Base-by-base conservation (phyloP, 2,113 vertebrate genomes). In the Furnarius figulus region DNA sequence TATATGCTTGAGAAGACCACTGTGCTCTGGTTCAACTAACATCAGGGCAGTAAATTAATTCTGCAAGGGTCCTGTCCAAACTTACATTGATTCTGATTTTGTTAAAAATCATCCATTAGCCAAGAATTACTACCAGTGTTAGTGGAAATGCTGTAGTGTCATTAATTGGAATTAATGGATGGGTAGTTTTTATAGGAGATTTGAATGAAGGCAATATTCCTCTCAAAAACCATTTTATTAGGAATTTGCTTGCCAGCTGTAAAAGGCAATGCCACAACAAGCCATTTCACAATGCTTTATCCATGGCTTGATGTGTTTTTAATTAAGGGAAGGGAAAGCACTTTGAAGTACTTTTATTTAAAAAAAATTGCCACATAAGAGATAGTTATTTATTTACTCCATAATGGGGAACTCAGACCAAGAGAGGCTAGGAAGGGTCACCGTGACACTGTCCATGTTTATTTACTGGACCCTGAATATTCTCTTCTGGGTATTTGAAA, bases 91-190 rank as follows among this genome's bases (percentile, higher is more conserved):
- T 97, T 93, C 93, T 91, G 95, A 97, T 96, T 97, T 97, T 97
- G 97, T 90, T 97, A 93, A 97, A 96, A 98, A 96, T 95, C 95
- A 93, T 97, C 98, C 96, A 97, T 98, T 98, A 97, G 91, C 92
- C 92, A 95, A 98, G 97, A 98, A 96, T 97, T 98, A 98, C 97
- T 97, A 97, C 95, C 95, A 95, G 94, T 88, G 96, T 97, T 97
- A 96, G 93, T 96, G 93, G 95, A 97, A 97, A 97, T 78, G 94
- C 96, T 97, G 97, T 97, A 94, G 93, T 97, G 95, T 97, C 97
- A 97, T 98, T 98, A 98, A 98, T 97, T 97, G 98, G 97, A 98
- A 98, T 97, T 96, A 98, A 98, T 97, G 98, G 98, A 97, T 98
- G 97, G 97, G 87, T 97, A 97, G 97, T 97, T 98, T 98, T 98